Percentiles rank a stretch among this genome's conserved stretches.
These are phyloP conservation scores for Prosopocoilus inquinatus DNA, from an alignment of 2,888 invertebrate genomes.

Conservation along the genomic window DNA sequence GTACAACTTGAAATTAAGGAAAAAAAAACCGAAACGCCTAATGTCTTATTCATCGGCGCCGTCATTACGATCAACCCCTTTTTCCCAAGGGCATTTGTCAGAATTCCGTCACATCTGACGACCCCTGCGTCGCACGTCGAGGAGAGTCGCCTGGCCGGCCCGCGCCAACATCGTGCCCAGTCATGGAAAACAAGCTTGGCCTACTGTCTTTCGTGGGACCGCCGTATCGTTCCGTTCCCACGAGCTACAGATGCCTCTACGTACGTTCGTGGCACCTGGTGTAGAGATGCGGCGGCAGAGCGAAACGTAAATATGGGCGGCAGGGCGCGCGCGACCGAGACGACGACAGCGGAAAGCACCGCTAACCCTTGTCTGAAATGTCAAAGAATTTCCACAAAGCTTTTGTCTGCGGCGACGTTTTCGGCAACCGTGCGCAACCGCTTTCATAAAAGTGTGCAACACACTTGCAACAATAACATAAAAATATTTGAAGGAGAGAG, in stretches of 20 bases:
- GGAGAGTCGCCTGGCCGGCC: slow-evolving; percentile 32
- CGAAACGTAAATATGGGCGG: slow-evolving; percentile 1
- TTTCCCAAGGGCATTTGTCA: neutral
- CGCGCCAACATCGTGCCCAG: slow-evolving; percentile 32
- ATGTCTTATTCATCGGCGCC: neutral
- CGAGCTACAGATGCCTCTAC: slow-evolving; percentile 16
- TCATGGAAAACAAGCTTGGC: slow-evolving; percentile 27
- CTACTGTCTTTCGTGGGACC: slow-evolving; percentile 18
- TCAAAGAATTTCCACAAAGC: neutral
- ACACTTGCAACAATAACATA: no score
- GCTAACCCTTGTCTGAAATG: slow-evolving; percentile 8
- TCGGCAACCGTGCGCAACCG: no score
- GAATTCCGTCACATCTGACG: neutral
- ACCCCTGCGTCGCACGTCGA: neutral
- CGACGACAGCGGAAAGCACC: slow-evolving; percentile 1
- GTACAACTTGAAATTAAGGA: neutral
- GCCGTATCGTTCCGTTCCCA: slow-evolving; percentile 13
- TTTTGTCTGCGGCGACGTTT: no score
- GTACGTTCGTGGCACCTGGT: slow-evolving; percentile 16
- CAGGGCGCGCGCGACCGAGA: neutral
- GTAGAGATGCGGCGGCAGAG: neutral
- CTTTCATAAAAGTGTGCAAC: no score
- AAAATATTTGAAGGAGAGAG: no score
- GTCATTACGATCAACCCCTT: slow-evolving; percentile 1
- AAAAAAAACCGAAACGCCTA: neutral